Conservation (phyloP, 2,888 invertebrate genomes). For the Drosophila cognata region DNA sequence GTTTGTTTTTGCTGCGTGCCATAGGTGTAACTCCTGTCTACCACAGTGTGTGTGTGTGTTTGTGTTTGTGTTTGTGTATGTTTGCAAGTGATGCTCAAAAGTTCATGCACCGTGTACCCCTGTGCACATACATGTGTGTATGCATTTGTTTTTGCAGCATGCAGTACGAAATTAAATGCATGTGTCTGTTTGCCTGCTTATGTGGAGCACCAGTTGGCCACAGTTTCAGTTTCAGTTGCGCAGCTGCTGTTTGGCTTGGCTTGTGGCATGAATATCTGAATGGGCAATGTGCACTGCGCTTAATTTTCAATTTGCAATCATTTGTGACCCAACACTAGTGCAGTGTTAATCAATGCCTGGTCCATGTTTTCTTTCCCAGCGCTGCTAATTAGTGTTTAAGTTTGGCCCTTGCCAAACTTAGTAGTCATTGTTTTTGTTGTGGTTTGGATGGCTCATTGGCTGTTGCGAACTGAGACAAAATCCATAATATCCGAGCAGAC, state of each 20-base stretch:
- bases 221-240: constrained; percentile 42
- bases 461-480: constrained; percentile 21
- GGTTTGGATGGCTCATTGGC: neutral
- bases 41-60: constrained; percentile 19
- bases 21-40: constrained; percentile 54
- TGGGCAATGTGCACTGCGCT: constrained; percentile 73
- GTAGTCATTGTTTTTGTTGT: neutral
- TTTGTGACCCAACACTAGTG: constrained; percentile 48
- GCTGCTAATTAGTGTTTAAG: constrained; percentile 66
- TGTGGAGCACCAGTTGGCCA: constrained; percentile 49
- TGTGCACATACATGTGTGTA: constrained; percentile 18
- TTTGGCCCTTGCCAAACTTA: constrained; percentile 40
- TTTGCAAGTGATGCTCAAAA: constrained; percentile 80
- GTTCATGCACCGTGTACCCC: constrained; percentile 80
- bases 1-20: constrained; percentile 65
- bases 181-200: constrained; percentile 43
- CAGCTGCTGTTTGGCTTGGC: constrained; percentile 31
- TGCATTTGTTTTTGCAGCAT: constrained; percentile 18
- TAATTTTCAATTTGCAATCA: constrained; percentile 81
- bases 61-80: constrained; percentile 39
- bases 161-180: constrained; percentile 35
- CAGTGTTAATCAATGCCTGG: constrained; percentile 54
- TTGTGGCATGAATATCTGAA: constrained; percentile 63
- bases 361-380: constrained; percentile 33
- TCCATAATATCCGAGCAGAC: constrained; percentile 30